Evolutionary conservation across 1,140 invertebrate species (phyloP), one percentile per base, ranked within the genome.

Genomic region (Archivesica marissinica): DNA sequence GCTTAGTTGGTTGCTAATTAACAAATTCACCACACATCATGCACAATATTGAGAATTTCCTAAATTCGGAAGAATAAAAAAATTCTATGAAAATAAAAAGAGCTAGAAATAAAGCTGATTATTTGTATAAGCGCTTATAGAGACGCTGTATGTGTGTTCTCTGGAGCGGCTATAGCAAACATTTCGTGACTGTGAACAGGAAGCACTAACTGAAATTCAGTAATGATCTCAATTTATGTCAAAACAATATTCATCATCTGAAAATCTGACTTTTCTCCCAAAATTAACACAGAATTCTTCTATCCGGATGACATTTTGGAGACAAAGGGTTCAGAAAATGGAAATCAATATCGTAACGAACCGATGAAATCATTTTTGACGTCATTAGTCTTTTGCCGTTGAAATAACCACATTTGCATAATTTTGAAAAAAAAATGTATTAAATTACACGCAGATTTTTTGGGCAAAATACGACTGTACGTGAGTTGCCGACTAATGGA

Each of bases 201-300:
- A 72, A 72, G 3, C 20, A 38, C 25, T 47, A 23, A 33, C 68
- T 11, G 44, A 47, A 47, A 7, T 11, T 47, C 44, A 15, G 23
- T 72, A 72, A 72, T 72, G 44, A 72, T 72, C 68, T 72, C 68
- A 52, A 72, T 47, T 50, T 50, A 41, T 72, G 68, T 72, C 68
- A 72, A 72, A 72, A 72, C 68, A 72, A 72, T 72, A 44, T 72
- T 72, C 68, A 72, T 72, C 68, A 72, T 72, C 44, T 15, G n/a
- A 13, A 72, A 72, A 72, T 72, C 68, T 72, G 68, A 72, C 68
- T 33, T 72, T 72, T 72, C 68, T 72, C n/a, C 68, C 68, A 72
- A 72, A 72, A 72, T 72, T 72, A 72, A 47, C 68, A 41, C 68
- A 72, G 68, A 72, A 72, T 30, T 50, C 39, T 47, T 6, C 13